Base-by-base conservation (phyloP, 1,140 invertebrate genomes). In the Drosophila elegans region DNA sequence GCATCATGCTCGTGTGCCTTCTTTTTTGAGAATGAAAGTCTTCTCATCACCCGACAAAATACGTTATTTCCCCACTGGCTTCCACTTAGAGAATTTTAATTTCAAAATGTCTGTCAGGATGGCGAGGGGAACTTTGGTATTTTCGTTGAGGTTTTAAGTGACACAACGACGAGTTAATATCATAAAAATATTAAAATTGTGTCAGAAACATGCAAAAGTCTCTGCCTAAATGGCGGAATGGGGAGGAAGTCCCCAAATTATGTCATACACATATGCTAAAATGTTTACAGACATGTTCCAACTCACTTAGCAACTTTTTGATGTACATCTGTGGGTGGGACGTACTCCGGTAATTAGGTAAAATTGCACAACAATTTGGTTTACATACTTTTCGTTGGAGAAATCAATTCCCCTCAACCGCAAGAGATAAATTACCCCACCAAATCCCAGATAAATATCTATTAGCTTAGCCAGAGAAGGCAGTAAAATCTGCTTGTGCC, bases 21-120 rank as follows among this genome's bases (percentile, higher is more conserved):
- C 38, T 44, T 52, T 27, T 38, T 42, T 29, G 44, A 29, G 38
- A 27, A 68, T 52, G 64, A 66, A 66, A 63, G 38, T 27, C 42
- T 12, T 32, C 44, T 32, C 29, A 34, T 25, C 42, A 3, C 16
- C 21, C 44, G 27, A 9, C 1, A 38, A 44, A 25, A 53, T 64
- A 60, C 41, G 32, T 64, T 34, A 32, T 44, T 61, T 64, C 32
- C 41, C 61, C 61, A 38, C 46, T 63, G 61, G 45, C 38, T 45
- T 49, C 21, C 38, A 45, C 59, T 69, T 66, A 41, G 52, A 66
- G 63, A 84, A 83, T 84, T 83, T 83, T 80, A 80, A 83, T 85
- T 85, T 80, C 48, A n/a, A 80, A 83, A 80, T 72, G 64, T 53
- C 45, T 67, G 29, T 3, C 34, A 27, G 45, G n/a, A 9, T 34